These are phyloP conservation scores for Troilus luridus DNA, from an alignment of 2,888 invertebrate genomes.

Conservation along the genomic window DNA sequence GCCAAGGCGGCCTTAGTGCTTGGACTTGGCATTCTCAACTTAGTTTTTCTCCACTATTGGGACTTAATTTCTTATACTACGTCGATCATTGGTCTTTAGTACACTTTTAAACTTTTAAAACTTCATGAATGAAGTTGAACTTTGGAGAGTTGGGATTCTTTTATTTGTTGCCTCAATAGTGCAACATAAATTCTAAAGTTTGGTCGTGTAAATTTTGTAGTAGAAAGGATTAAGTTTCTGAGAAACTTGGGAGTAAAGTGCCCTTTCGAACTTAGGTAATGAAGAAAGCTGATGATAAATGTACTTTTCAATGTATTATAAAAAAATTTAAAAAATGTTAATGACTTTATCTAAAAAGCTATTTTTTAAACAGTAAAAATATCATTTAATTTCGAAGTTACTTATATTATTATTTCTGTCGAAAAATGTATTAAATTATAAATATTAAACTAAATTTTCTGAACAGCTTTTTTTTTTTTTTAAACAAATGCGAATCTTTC, in stretches of 20 bases:
- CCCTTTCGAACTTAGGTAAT: neutral
- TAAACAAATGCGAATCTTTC: no score
- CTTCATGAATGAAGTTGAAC: neutral
- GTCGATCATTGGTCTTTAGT: neutral
- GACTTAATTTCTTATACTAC: constrained; percentile 1
- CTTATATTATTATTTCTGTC: no score
- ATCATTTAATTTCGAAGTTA: no score
- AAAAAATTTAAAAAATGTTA: no score
- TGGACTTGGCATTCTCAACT: neutral
- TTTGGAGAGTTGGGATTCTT: neutral
- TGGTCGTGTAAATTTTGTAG: neutral
- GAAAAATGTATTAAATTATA: no score
- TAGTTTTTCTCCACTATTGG: neutral
- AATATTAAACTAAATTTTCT: no score
- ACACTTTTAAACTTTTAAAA: neutral
- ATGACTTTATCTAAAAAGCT: no score
- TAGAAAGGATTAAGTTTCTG: neutral
- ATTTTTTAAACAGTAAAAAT: no score
- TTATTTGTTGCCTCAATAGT: neutral
- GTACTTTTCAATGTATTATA: neutral
- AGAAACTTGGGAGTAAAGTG: neutral
- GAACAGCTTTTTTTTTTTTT: no score
- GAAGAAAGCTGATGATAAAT: neutral
- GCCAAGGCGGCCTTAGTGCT: neutral
- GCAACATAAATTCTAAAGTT: neutral